Percentiles rank a stretch among this genome's conserved stretches.
These are phyloP conservation scores for Nematolebias whitei DNA, from an alignment of 2,113 vertebrate genomes.

Conservation along the genomic window DNA sequence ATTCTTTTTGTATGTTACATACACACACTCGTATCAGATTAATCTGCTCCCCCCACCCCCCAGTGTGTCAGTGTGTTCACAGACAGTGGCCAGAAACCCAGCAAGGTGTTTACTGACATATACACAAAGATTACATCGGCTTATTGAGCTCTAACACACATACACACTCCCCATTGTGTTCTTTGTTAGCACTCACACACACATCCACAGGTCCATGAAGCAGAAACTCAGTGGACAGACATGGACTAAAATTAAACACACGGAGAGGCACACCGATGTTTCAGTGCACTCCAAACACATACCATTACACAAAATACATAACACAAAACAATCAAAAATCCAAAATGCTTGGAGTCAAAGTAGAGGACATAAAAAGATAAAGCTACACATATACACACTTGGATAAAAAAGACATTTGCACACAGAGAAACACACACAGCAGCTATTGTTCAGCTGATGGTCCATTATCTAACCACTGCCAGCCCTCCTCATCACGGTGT, in stretches of 20 bases:
- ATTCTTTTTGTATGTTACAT: conserved; percentile 2
- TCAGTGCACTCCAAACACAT: not conserved
- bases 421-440: conserved; percentile 16
- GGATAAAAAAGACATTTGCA: conserved; percentile 19
- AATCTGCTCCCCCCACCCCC: conserved; percentile 36
- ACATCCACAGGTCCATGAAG: not conserved
- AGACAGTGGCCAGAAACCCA: conserved; percentile 32
- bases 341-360: conserved; percentile 12
- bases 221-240: conserved; percentile 8
- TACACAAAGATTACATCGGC: conserved; percentile 48
- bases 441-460: conserved; percentile 49
- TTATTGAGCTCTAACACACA: conserved; percentile 44
- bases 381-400: conserved; percentile 11
- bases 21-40: conserved; percentile 27
- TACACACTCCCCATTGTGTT: conserved; percentile 1
- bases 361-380: conserved; percentile 28
- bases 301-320: conserved; percentile 11
- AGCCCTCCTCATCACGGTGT: conserved; percentile 25
- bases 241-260: conserved; percentile 4
- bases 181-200: not conserved
- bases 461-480: conserved; percentile 48
- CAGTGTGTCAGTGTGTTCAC: conserved; percentile 37
- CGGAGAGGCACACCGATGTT: not conserved
- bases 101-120: conserved; percentile 56
- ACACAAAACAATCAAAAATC: conserved; percentile 26